These are phyloP conservation scores for Epirrhoe alternata DNA, from an alignment of 2,888 invertebrate genomes.

Conservation along the genomic window DNA sequence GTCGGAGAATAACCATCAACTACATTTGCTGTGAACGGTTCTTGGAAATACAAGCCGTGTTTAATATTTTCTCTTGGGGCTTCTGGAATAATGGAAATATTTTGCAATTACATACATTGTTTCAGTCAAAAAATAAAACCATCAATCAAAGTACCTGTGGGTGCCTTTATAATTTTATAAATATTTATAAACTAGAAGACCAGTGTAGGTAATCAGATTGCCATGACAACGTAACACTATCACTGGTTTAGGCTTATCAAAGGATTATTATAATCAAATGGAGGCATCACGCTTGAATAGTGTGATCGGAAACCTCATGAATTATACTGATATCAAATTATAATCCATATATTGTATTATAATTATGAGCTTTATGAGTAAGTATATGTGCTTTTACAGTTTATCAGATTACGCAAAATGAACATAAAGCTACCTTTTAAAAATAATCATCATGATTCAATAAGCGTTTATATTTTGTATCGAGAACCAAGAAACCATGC, in stretches of 20 bases:
- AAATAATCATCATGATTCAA: too few species aligned
- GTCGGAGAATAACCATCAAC: constrained; percentile 47
- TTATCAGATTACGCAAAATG: too few species aligned
- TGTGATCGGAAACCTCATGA: constrained; percentile 55
- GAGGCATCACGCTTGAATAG: constrained; percentile 41
- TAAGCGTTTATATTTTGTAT: too few species aligned
- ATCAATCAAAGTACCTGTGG: too few species aligned
- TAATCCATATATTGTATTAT: background rate
- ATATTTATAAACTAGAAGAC: too few species aligned
- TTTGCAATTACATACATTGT: background rate
- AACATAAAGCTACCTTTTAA: too few species aligned
- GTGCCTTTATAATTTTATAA: too few species aligned
- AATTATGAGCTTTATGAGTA: too few species aligned
- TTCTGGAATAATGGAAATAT: background rate
- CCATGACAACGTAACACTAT: constrained; percentile 20
- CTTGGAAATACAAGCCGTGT: background rate
- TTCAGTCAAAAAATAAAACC: background rate
- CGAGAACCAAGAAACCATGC: too few species aligned
- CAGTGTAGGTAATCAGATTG: constrained; percentile 1
- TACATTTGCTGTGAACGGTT: constrained; percentile 26
- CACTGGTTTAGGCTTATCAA: constrained; percentile 57
- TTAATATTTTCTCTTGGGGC: background rate
- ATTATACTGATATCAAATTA: constrained; percentile 5
- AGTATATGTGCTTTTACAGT: too few species aligned
- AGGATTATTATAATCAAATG: constrained; percentile 49